Base-by-base conservation (phyloP, 2,113 vertebrate genomes). In the Sisor rabdophorus region DNA sequence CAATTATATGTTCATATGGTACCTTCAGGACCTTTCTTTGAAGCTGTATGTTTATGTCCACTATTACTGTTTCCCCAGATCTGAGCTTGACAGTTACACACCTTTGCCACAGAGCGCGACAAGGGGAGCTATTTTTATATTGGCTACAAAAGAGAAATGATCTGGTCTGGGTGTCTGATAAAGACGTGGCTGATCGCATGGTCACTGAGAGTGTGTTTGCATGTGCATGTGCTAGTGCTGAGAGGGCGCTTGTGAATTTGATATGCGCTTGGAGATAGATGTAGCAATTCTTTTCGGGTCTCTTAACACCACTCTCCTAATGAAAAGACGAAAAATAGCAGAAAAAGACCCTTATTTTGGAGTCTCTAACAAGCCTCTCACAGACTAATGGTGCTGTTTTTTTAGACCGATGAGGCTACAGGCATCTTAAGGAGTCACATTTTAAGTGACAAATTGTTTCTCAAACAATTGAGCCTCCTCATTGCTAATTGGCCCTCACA, bases 101-200 rank as follows among this genome's bases (percentile, higher is more conserved):
- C 89, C 90, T 88, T 82, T 85, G 83, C 86, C 80, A 81, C 89
- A 86, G 86, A 82, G 89, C 83, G 85, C 73, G 76, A 82, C 82
- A 82, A 80, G 76, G 36, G 26, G 0, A 28, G 74, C 88, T 85
- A 89, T 36, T 36, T 36, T 36, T 36, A 36, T 79, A 85, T 87
- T 86, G 82, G 60, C 78, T 83, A 87, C 32, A 36, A 36, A 61
- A 28, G 32, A 19, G 47, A 68, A 52, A 28, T 28, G 16, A 26
- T 44, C 13, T 71, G 28, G 36, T 30, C 58, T n/a, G 16, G 59
- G 67, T 53, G 52, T 44, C 20, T 20, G 15, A 30, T 47, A 36
- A 55, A 71, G n/a, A 55, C 17, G 72, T 61, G 28, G 64, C 53
- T 76, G 67, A 69, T 11, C 16, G 53, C 32, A 71, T 77, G 16